These are phyloP conservation scores for Phodopus roborovskii DNA, from an alignment of 2,113 vertebrate species.

Conservation along the genomic window DNA sequence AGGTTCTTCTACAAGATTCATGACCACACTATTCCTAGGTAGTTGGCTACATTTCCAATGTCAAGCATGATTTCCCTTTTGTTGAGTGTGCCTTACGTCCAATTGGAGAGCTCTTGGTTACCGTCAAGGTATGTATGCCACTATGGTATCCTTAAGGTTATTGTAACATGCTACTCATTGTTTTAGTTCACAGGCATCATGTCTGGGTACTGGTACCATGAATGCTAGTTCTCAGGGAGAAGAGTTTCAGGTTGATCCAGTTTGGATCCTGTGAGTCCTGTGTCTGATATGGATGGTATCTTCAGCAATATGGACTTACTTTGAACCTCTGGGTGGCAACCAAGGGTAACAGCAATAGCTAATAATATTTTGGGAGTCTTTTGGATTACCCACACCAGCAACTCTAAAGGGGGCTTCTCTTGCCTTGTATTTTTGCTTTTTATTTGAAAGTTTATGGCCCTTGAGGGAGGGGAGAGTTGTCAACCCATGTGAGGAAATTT, in stretches of 20 bases:
- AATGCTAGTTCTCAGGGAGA: not conserved
- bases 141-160: not conserved
- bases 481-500: not conserved
- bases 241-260: not conserved
- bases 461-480: rapidly evolving
- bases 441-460: not conserved
- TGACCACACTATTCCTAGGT: not conserved
- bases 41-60: not conserved
- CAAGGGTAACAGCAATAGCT: not conserved
- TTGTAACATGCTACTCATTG: not conserved
- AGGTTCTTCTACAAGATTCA: not conserved
- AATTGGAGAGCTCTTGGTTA: not conserved
- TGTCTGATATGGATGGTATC: not conserved
- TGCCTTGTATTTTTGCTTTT: not conserved
- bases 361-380: not conserved
- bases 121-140: not conserved
- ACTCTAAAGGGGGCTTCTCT: not conserved
- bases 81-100: not conserved
- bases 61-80: not conserved
- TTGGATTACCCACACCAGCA: not conserved
- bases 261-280: not conserved
- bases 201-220: not conserved
- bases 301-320: not conserved
- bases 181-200: not conserved
- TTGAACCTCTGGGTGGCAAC: not conserved